Evolutionary conservation across 2,888 invertebrate species (phyloP).

Genomic region (Plebejus anna): DNA sequence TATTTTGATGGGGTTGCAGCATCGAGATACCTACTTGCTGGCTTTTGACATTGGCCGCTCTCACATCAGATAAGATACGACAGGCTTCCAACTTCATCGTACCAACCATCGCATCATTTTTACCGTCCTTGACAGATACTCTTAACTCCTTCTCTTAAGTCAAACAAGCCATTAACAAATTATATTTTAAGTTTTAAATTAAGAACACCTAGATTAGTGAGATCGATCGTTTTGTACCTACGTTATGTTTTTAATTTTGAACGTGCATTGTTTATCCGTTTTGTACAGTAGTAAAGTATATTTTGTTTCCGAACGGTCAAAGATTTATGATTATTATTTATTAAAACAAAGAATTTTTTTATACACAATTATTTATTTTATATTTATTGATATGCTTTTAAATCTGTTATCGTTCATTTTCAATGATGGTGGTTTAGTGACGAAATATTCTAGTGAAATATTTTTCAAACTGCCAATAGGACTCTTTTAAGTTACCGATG

Average conservation of each 20-base stretch:
- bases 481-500: conserved; percentile 70
- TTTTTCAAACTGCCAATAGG: conserved; percentile 65
- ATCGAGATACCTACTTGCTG: conserved; percentile 80
- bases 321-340: conserved; percentile 63
- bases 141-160: conserved; percentile 53
- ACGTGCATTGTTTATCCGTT: conserved; percentile 60
- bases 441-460: conserved; percentile 54
- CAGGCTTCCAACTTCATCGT: conserved; percentile 67
- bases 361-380: conserved; percentile 58
- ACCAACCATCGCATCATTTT: conserved; percentile 69
- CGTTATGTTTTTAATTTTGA: conserved; percentile 62
- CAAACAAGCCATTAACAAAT: conserved; percentile 72
- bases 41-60: conserved; percentile 79
- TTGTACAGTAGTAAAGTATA: conserved; percentile 72
- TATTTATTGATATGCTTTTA: conserved; percentile 55
- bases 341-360: conserved; percentile 60
- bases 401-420: conserved; percentile 28
- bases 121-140: conserved; percentile 67
- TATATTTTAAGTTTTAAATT: conserved; percentile 67
- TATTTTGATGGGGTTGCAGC: conserved; percentile 79
- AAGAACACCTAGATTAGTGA: conserved; percentile 65
- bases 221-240: conserved; percentile 69
- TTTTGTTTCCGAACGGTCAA: conserved; percentile 65
- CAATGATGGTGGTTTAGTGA: conserved; percentile 59
- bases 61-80: conserved; percentile 71